Evolutionary conservation across 1,140 invertebrate genomes (phyloP).

Genomic region (Chironomus tepperi): DNA sequence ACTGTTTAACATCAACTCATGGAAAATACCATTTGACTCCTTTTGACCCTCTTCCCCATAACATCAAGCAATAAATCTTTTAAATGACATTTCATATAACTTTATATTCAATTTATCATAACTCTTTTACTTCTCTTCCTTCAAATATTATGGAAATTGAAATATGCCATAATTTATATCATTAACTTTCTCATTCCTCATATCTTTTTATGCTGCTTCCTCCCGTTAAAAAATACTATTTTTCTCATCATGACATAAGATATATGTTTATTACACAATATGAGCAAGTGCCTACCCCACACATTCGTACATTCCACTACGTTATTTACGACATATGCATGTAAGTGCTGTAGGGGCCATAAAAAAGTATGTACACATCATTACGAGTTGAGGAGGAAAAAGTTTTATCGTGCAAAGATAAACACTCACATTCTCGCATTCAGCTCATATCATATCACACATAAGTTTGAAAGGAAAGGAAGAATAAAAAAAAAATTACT

Average conservation of each 20-base stretch:
- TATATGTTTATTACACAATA: slow-evolving; percentile 2
- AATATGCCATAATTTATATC: slow-evolving; percentile 10
- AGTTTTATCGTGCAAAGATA: background rate
- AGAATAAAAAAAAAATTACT: background rate
- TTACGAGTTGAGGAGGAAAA: background rate
- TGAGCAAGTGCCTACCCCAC: background rate
- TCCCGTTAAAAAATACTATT: background rate
- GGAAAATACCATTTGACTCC: too few relatives aligned
- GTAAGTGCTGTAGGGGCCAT: background rate
- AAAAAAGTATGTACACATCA: too few relatives aligned
- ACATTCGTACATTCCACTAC: too few relatives aligned
- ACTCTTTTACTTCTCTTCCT: too few relatives aligned
- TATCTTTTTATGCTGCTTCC: background rate
- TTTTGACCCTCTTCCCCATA: too few relatives aligned
- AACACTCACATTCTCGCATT: background rate
- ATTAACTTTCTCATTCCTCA: background rate
- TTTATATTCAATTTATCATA: too few relatives aligned
- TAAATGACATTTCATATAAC: too few relatives aligned
- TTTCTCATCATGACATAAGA: background rate
- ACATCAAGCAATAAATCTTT: too few relatives aligned
- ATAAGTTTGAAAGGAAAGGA: background rate
- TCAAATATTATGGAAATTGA: background rate
- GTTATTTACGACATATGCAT: background rate
- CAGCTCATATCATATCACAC: background rate
- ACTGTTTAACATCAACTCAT: too few relatives aligned